phyloP scores from a whole-genome alignment of 2,888 invertebrate species.

The Tridacna gigas region DNA sequence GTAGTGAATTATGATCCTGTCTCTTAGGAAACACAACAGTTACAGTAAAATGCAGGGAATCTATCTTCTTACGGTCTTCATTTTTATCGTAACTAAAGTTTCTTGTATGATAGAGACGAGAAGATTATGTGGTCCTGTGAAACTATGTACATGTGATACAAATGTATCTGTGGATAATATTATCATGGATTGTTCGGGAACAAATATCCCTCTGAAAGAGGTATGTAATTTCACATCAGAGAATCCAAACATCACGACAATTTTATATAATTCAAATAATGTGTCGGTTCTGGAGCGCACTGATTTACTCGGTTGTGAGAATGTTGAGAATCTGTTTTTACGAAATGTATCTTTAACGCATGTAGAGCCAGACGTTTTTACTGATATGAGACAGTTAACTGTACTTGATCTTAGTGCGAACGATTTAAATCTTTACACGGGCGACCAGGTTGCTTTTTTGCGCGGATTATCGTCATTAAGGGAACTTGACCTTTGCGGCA shows the following conservation, averaged over 20 bases:
- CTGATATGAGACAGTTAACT: background rate
- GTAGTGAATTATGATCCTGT: no score
- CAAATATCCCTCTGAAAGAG: background rate
- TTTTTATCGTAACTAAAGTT: no score
- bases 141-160: background rate
- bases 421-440: background rate
- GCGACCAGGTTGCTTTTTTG: background rate
- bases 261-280: background rate
- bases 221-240: background rate
- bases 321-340: background rate
- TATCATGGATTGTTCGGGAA: background rate
- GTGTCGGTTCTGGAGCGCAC: background rate
- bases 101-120: no score
- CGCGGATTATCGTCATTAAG: background rate
- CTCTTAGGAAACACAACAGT: no score
- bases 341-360: background rate
- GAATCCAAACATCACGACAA: background rate
- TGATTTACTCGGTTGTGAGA: background rate
- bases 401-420: background rate
- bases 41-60: no score
- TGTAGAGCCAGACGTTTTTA: background rate
- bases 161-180: background rate
- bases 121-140: background rate
- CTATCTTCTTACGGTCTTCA: no score
- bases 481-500: background rate